Evolutionary conservation across 2,888 invertebrate genomes (phyloP).

Genomic region (Cactoblastis cactorum): DNA sequence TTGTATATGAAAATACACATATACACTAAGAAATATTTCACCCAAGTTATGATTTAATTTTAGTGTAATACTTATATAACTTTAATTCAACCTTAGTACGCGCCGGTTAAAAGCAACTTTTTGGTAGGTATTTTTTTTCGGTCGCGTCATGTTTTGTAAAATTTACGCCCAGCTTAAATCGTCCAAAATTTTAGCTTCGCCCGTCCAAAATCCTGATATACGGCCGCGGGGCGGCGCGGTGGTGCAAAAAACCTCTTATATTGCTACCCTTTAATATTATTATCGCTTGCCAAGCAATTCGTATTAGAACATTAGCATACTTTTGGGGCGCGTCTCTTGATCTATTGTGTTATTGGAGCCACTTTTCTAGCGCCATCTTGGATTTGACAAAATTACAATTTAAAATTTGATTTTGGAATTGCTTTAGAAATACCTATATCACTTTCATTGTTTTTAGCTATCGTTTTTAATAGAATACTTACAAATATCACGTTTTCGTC

Average conservation of each 20-base stretch:
- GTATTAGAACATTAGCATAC: constrained; percentile 32
- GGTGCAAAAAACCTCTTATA: constrained; percentile 50
- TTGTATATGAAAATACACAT: too few species aligned
- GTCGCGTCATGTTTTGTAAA: constrained; percentile 71
- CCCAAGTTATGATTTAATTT: too few species aligned
- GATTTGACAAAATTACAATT: not conserved
- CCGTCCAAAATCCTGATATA: constrained; percentile 85
- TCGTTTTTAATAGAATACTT: too few species aligned
- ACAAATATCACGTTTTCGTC: too few species aligned
- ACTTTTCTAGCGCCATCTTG: constrained; percentile 1
- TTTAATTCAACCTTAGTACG: constrained; percentile 29
- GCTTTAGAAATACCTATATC: too few species aligned
- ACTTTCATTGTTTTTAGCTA: too few species aligned
- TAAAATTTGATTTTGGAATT: not conserved
- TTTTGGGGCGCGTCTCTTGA: constrained; percentile 22
- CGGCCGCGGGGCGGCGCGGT: constrained; percentile 60
- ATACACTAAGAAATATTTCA: too few species aligned
- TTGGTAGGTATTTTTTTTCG: constrained; percentile 50
- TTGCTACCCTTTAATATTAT: constrained; percentile 54
- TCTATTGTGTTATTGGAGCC: constrained; percentile 16
- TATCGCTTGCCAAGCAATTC: constrained; percentile 45
- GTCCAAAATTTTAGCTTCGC: constrained; percentile 80
- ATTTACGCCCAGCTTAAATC: constrained; percentile 77
- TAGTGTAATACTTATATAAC: too few species aligned
- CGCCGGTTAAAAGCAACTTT: constrained; percentile 45